Evolutionary conservation across 2,797 vertebrate species (phyloP).

Genomic region (Gouania willdenowi): DNA sequence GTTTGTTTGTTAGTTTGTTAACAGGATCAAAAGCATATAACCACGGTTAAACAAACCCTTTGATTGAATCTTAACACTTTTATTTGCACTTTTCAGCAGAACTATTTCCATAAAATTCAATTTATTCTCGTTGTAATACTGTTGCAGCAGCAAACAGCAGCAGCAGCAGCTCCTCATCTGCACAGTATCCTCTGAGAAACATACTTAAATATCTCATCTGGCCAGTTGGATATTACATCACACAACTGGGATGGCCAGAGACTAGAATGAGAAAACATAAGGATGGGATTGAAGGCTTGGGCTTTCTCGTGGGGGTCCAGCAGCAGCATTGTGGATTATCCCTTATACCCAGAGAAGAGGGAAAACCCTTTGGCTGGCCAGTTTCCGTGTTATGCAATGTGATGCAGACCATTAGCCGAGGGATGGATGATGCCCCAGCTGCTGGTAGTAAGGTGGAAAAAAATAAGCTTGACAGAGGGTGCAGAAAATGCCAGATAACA

Average conservation of each 20-base stretch:
- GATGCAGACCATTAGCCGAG: slow-evolving; percentile 11
- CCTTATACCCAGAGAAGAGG: slow-evolving; percentile 29
- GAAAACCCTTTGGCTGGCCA: slow-evolving; percentile 31
- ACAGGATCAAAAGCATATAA: no score
- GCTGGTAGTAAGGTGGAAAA: no score
- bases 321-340: slow-evolving; percentile 41
- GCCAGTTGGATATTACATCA: slow-evolving; percentile 19
- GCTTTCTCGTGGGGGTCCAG: no score
- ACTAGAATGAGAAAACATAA: slow-evolving; percentile 14
- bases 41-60: no score
- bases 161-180: slow-evolving; percentile 1
- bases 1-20: no score
- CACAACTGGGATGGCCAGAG: slow-evolving; percentile 1
- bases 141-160: no score
- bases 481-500: no score
- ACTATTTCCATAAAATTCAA: no score
- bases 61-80: no score
- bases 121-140: no score
- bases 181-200: neutral
- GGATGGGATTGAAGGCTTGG: slow-evolving; percentile 23
- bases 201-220: neutral
- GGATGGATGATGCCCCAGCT: slow-evolving; percentile 12
- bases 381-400: slow-evolving; percentile 22
- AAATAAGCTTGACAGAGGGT: no score
- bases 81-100: no score